Conservation (phyloP, 2,888 invertebrate species). For the Nebria brevicollis region DNA sequence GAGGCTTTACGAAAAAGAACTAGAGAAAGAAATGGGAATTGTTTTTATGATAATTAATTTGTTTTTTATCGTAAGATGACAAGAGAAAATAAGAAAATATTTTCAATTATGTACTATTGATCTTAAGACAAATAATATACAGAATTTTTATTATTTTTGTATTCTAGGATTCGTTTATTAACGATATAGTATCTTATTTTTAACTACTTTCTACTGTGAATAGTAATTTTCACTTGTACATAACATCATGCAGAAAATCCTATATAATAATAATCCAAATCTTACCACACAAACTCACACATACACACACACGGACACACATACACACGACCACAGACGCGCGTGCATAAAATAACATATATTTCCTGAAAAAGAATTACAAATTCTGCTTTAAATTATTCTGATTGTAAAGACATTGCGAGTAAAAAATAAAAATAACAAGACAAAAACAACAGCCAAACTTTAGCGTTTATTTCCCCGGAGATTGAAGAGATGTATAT, state of each 20-base stretch:
- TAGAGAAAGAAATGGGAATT: background rate
- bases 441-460: slow-evolving; percentile 18
- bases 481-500: slow-evolving; percentile 30
- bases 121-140: background rate
- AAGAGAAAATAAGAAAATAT: background rate
- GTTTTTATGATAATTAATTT: background rate
- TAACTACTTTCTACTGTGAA: too few relatives aligned
- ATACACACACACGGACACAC: too few relatives aligned
- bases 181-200: too few relatives aligned
- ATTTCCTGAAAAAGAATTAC: background rate
- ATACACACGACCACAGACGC: too few relatives aligned
- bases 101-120: background rate
- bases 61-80: background rate
- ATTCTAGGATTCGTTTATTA: too few relatives aligned
- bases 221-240: too few relatives aligned
- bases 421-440: slow-evolving; percentile 17
- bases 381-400: slow-evolving; percentile 24
- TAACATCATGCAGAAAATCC: too few relatives aligned
- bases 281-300: too few relatives aligned
- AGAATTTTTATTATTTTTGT: too few relatives aligned
- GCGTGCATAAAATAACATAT: too few relatives aligned
- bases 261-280: too few relatives aligned
- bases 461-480: slow-evolving; percentile 38
- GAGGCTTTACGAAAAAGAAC: slow-evolving; percentile 7
- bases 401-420: background rate